These are phyloP conservation scores for Rhinichthys klamathensis DNA, from an alignment of 2,113 vertebrate genomes.

Conservation along the genomic window DNA sequence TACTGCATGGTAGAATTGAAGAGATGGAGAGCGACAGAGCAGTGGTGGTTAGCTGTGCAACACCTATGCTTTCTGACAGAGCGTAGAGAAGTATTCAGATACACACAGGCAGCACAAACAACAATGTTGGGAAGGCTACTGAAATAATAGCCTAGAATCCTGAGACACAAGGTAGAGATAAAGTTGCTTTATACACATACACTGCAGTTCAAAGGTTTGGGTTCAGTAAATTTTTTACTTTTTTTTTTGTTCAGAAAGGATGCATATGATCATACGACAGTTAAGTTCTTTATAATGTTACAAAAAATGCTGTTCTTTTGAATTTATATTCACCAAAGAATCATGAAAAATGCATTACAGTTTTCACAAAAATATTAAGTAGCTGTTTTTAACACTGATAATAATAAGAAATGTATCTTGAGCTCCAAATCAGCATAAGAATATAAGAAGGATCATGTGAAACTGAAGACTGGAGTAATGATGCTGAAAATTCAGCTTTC, in stretches of 20 bases:
- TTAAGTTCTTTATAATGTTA: neutral
- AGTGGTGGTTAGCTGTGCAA: conserved; percentile 54
- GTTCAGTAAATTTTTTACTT: too few species aligned
- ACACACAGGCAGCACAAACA: conserved; percentile 8
- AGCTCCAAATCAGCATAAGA: neutral
- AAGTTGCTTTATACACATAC: neutral
- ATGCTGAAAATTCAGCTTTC: too few species aligned
- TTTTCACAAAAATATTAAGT: neutral
- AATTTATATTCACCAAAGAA: neutral
- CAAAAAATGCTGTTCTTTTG: neutral
- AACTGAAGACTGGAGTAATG: too few species aligned
- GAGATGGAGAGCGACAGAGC: conserved; percentile 27
- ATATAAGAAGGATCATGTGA: neutral
- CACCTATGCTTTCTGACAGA: conserved; percentile 46
- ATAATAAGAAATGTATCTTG: neutral
- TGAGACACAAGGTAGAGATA: neutral
- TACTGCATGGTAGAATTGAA: conserved; percentile 8
- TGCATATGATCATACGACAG: neutral
- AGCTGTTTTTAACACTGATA: too few species aligned
- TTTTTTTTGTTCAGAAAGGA: too few species aligned
- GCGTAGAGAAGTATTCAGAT: neutral
- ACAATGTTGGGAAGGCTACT: neutral
- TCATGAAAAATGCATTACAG: neutral
- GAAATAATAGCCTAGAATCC: neutral
- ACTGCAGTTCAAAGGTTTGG: neutral